Conservation (phyloP, 2,888 invertebrate genomes). For the Drosophila koepferae region DNA sequence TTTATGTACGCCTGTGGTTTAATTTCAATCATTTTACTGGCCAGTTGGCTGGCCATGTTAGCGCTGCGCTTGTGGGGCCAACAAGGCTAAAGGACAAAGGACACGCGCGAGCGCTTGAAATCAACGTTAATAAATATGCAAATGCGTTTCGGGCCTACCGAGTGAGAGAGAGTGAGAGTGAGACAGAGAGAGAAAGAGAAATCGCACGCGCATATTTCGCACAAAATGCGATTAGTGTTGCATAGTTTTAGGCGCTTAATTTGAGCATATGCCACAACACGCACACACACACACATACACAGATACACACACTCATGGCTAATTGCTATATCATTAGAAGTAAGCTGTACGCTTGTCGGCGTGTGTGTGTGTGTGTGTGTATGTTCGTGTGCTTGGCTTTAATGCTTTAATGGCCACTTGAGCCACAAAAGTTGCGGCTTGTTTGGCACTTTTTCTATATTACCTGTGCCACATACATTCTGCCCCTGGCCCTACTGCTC, state of each 20-base stretch:
- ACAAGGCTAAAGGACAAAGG: slow-evolving; percentile 6
- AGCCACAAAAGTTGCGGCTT: slow-evolving; percentile 64
- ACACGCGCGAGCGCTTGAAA: slow-evolving; percentile 42
- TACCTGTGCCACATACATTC: slow-evolving; percentile 33
- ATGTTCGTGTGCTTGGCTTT: slow-evolving; percentile 42
- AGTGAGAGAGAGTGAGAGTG: background rate
- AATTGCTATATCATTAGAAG: slow-evolving; percentile 64
- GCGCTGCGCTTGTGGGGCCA: slow-evolving; percentile 4
- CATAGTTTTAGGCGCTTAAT: slow-evolving; percentile 52
- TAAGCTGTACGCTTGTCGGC: slow-evolving; percentile 13
- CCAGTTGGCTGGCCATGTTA: slow-evolving; percentile 44
- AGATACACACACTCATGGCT: slow-evolving; percentile 29
- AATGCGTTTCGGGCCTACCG: slow-evolving; percentile 43
- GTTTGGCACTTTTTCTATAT: slow-evolving; percentile 58
- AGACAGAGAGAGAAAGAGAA: background rate
- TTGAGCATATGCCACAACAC: slow-evolving; percentile 38
- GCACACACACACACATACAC: background rate
- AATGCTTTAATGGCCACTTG: slow-evolving; percentile 77
- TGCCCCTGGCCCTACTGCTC: background rate
- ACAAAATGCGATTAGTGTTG: slow-evolving; percentile 67
- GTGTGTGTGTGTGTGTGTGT: background rate
- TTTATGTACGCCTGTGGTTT: slow-evolving; percentile 80
- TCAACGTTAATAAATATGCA: slow-evolving; percentile 76
- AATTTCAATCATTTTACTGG: slow-evolving; percentile 78
- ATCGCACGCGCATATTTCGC: slow-evolving; percentile 33